Evolutionary conservation across 2,888 invertebrate species (phyloP), one percentile per base, ranked within the genome.

Genomic region (Drosophila neotestacea): DNA sequence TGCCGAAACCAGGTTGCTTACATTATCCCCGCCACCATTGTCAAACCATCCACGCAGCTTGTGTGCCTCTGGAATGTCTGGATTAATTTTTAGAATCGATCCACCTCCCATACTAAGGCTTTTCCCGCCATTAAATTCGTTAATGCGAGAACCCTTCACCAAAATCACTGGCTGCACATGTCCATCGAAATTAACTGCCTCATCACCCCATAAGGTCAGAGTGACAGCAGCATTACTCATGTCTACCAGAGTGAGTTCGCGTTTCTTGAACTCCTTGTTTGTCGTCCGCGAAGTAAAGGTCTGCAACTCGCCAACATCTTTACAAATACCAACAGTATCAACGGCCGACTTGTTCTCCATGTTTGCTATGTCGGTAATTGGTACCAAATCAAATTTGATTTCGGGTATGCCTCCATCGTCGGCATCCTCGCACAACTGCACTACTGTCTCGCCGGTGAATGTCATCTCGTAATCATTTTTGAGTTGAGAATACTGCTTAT

Each of bases 391-490:
- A 90, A 95, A 98, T 77, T 95, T 94, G 36, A 97, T 93, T 47
- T 94, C 94, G 1, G 98, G 98, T 83, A 98, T 95, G 2, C 94
- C 94, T 0, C 93, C 90, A 44, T 95, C 95, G 2, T 89, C 95
- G 1, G 27, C 69, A 46, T 85, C 85, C 69, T 93, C 93, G 77
- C 95, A 95, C 68, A 93, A 93, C 4, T 94, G 93, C 0, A 95
- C 93, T 0, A 94, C 94, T 0, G 97, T 96, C 47, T 98, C 98
- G 6, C 93, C 92, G 10, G 94, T 95, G 88, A 99, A 95, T 1
- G 97, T 96, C 96, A 99, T 96, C 92, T 99, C 99, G 89, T 99
- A 99, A 91, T 99, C 99, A 91, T 99, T 98, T 78, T 97, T 96
- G 6, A 98, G 92, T 39, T 93, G 94, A 36, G 95, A 94, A 92